phyloP scores from a whole-genome alignment of 2,113 vertebrate genomes.

The Oenanthe melanoleuca region DNA sequence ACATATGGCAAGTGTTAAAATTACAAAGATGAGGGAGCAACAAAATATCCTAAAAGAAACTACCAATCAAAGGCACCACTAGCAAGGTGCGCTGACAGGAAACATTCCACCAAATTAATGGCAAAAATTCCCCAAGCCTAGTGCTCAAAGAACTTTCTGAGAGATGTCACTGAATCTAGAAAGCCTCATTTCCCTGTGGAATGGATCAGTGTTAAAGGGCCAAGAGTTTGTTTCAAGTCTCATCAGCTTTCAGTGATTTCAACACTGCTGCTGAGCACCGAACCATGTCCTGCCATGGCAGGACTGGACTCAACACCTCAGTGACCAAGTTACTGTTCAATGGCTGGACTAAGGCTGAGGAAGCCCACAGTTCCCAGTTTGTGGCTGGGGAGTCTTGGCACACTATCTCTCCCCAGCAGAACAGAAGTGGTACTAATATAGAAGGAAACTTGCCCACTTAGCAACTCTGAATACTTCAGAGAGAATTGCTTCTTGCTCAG shows the following conservation, averaged over 20 bases:
- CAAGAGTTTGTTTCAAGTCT: neutral
- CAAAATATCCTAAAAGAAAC: neutral
- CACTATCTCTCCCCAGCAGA: neutral
- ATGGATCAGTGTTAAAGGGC: neutral
- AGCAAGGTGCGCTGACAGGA: neutral
- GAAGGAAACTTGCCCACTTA: neutral
- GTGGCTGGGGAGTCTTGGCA: neutral
- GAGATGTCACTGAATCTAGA: neutral
- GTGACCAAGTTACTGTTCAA: neutral
- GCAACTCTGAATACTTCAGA: neutral
- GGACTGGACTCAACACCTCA: neutral
- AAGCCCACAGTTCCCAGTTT: neutral
- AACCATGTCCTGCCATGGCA: neutral
- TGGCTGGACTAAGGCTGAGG: neutral
- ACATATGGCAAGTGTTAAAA: neutral
- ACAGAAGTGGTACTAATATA: neutral
- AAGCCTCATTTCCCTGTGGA: neutral
- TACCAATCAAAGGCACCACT: neutral
- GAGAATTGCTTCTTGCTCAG: neutral
- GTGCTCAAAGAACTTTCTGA: neutral
- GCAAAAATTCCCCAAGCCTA: neutral
- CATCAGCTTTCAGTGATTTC: neutral
- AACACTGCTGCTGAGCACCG: neutral
- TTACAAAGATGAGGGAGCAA: neutral
- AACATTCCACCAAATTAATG: neutral